Evolutionary conservation across 2,888 invertebrate species (phyloP), one percentile per base, ranked within the genome.

Genomic region (Parnassius apollo): DNA sequence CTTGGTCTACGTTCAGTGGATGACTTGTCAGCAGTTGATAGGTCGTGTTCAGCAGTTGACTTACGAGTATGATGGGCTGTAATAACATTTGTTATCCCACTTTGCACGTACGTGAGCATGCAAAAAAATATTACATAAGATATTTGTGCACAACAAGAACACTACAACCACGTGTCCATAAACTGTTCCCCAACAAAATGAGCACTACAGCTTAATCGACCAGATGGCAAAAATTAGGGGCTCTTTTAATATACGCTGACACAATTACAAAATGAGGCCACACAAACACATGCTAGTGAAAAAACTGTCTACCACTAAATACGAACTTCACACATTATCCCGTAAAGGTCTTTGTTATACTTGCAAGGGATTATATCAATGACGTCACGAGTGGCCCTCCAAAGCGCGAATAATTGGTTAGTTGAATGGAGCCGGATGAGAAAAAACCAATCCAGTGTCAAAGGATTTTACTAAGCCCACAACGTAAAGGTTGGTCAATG

Each of bases 371-470:
- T 62, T 62, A 62, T 53, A 62, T 53, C 53, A 51, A 55, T 63
- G 59, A 64, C 60, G 53, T 60, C 64, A 64, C 52, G 48, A 64
- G 64, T 60, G 64, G 52, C 60, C 50, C 57, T 56, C 48, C 49
- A 69, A 67, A 68, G 69, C 63, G 67, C 62, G 66, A 68, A 71
- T 67, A 69, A 68, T 67, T 66, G 62, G 62, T 52, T 58, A 57
- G 62, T 66, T 78, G 75, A 81, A 82, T 77, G 75, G 70, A 55
- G 64, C 77, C 75, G 77, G 77, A 76, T 73, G 71, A 67, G 64
- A 74, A 81, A 81, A 81, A 75, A 71, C 57, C 57, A 65, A 35
- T 22, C 25, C 52, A 53, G 22, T 60, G 56, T 64, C 51, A 59
- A 57, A 60, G 53, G 64, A 60, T 64, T 64, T 59, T 11, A 42